Conservation (phyloP, 2,797 vertebrate genomes). For the Gymnodraco acuticeps region DNA sequence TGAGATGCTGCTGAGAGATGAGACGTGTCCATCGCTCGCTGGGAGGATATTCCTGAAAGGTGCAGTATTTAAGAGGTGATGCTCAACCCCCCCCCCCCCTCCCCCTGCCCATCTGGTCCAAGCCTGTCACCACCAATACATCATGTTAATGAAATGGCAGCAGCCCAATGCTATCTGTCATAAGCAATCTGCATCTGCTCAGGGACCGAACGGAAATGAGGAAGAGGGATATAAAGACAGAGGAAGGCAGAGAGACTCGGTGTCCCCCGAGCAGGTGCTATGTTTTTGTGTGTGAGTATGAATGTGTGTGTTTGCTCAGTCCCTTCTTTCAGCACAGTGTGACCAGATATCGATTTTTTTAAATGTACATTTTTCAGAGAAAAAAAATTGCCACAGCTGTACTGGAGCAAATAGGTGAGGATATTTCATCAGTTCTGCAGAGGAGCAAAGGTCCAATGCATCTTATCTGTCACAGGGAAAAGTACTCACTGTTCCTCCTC, state of each 20-base stretch:
- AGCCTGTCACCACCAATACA: constrained; percentile 62
- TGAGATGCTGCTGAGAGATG: constrained; percentile 26
- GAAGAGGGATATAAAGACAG: constrained; percentile 41
- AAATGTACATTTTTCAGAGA: constrained; percentile 28
- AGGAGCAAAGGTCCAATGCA: constrained; percentile 33
- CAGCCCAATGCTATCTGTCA: constrained; percentile 63
- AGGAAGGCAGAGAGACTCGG: constrained; percentile 36
- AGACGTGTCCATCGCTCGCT: constrained; percentile 23
- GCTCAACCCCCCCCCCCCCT: constrained; percentile 16
- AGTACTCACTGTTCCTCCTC: constrained; percentile 10
- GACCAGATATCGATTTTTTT: constrained; percentile 49
- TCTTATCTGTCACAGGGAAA: constrained; percentile 29
- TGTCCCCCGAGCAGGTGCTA: constrained; percentile 31
- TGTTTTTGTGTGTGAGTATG: constrained; percentile 27
- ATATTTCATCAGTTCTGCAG: constrained; percentile 34
- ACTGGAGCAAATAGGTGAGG: constrained; percentile 40
- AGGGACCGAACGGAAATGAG: constrained; percentile 52
- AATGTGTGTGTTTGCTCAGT: constrained; percentile 2
- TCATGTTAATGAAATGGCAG: constrained; percentile 77
- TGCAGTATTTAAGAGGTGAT: constrained; percentile 45
- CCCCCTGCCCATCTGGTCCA: constrained; percentile 34
- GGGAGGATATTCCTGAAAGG: constrained; percentile 23
- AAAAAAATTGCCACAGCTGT: constrained; percentile 58
- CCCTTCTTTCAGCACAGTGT: constrained; percentile 29
- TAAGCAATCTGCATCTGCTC: constrained; percentile 72